Conservation (phyloP, 2,888 invertebrate genomes). For the Sarcophaga subvicina region DNA sequence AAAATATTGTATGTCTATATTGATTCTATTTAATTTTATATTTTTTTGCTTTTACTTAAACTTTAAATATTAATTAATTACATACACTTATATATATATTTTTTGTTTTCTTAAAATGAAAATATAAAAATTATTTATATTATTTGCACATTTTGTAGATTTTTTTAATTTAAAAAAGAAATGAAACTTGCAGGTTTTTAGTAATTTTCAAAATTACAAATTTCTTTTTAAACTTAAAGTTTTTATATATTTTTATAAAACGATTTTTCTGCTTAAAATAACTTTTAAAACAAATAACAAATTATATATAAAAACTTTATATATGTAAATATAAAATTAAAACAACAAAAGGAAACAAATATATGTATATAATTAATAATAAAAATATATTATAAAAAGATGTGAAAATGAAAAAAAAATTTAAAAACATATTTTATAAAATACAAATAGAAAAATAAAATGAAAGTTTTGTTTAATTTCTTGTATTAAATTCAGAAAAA, state of each 20-base stretch:
- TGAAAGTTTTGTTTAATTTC: no score
- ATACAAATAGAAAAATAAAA: no score
- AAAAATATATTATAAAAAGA: conserved; percentile 37
- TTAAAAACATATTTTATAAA: not conserved
- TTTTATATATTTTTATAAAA: conserved; percentile 33
- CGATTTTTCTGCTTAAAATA: conserved; percentile 10
- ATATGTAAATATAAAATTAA: conserved; percentile 48
- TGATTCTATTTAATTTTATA: no score
- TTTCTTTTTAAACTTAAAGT: conserved; percentile 45
- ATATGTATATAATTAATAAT: conserved; percentile 67
- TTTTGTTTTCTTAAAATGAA: conserved; percentile 43
- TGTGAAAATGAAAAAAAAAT: not conserved
- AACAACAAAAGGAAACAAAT: conserved; percentile 56
- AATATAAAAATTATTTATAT: conserved; percentile 38
- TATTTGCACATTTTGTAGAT: conserved; percentile 59
- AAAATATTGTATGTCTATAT: no score
- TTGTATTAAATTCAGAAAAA: no score
- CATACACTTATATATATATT: conserved; percentile 17
- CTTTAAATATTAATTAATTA: conserved; percentile 29
- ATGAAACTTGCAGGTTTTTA: conserved; percentile 63
- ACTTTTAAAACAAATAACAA: conserved; percentile 63
- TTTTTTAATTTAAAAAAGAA: conserved; percentile 51
- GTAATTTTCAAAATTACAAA: conserved; percentile 65
- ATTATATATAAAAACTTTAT: not conserved
- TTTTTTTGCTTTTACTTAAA: conserved; percentile 13